Base-by-base conservation (phyloP, 2,797 vertebrate species). In the Chaetodon trifasciatus region DNA sequence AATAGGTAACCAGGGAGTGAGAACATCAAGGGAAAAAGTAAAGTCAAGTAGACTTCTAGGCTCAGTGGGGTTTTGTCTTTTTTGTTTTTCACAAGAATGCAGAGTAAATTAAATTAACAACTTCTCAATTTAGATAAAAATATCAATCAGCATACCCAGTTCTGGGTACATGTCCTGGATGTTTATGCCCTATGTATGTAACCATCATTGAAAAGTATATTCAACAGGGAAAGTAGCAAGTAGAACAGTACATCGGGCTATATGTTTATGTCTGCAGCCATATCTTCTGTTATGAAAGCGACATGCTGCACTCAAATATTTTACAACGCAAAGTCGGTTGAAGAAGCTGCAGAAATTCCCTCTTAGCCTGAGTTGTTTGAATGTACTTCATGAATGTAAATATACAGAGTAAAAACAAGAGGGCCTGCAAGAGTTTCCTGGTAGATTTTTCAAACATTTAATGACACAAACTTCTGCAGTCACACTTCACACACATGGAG, bases 181-280 rank as follows among this genome's bases (percentile, higher is more conserved):
- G 40, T 64, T 52, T 24, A 23, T 69, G 10, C 39, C 37, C 12
- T 5, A 16, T 35, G 37, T 42, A 12, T 40, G 4, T 50, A 46
- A 76, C 15, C 28, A 21, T 39, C n/a, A 17, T 53, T 50, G 28
- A 28, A 11, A 66, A 66, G 17, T 57, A 35, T 53, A 76, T 69
- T 53, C 17, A 56, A 28, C 58, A 56, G 16, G 19, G 12, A 28
- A 21, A 39, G 28, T 47, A 39, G 2, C 37, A 8, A 50, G 55
- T 35, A 13, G 35, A 40, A 17, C 40, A 28, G 58, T n/a, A 17
- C 53, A 62, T 47, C 7, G 1, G 4, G 32, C 24, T 8, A 2
- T 44, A 17, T 63, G 42, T 63, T 70, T 63, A 62, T 23, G 6
- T 62, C 19, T 65, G 8, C 44, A 49, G 53, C n/a, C 21, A 39